Evolutionary conservation across 1,140 invertebrate genomes (phyloP), one percentile per base, ranked within the genome.

Genomic region (Brachionus manjavacas): DNA sequence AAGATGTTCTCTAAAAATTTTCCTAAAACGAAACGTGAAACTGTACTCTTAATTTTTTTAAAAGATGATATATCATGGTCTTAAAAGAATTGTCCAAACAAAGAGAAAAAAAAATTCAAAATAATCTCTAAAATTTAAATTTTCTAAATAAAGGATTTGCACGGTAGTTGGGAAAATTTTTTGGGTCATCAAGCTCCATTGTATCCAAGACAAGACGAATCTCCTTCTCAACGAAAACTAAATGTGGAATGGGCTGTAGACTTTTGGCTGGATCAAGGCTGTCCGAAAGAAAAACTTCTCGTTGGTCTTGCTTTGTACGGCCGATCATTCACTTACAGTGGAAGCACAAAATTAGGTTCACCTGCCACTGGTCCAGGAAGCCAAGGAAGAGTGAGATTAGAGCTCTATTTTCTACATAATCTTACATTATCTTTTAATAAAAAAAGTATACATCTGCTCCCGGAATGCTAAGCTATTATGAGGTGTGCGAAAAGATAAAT

Each of bases 401-500:
- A 35, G 25, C 90, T 94, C 1, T 95, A 95, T 96, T 93, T 93
- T 0, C 95, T 95, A 86, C 95, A 96, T 95, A 95, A 96, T 91
- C 31, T 35, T 35, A 6, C 4, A 35, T 35, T 6, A 7, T 35
- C 2, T 35, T 35, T 35, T 0, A 35, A 35, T 85, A 96, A 95
- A 0, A 92, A 92, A 41, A 95, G 86, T 93, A 92, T 85, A 96
- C 95, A 0, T 92, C 92, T 76, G 95, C 96, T 89, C 93, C 94
- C 1, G 95, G 95, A 86, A 96, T 96, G 93, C 88, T 96, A 88
- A 94, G 94, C 14, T 96, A 94, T 87, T 95, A 95, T 88, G 95
- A 96, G 91, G 92, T 93, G 87, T 84, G 83, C 52, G 9, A 84
- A 39, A 52, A 55, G 20, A 43, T 74, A 16, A 74, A 52, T 16